phyloP scores from a whole-genome alignment of 2,888 invertebrate genomes.

The Brenthis hecate region DNA sequence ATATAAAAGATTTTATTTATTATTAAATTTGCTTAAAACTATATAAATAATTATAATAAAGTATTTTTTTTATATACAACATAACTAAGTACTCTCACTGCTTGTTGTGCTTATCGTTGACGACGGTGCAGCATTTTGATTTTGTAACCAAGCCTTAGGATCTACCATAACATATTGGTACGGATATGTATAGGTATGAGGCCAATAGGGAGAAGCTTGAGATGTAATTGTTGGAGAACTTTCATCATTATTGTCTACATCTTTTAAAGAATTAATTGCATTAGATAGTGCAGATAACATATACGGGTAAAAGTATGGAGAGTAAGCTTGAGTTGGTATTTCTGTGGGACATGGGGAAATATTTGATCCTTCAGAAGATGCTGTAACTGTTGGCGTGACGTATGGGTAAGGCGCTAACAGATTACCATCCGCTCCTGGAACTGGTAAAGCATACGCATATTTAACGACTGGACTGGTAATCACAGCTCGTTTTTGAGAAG shows the following conservation, averaged over 20 bases:
- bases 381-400: slow-evolving; percentile 46
- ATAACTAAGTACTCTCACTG: slow-evolving; percentile 32
- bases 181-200: slow-evolving; percentile 61
- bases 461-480: slow-evolving; percentile 55
- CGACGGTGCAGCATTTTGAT: slow-evolving; percentile 45
- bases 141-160: slow-evolving; percentile 61
- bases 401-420: slow-evolving; percentile 54
- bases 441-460: slow-evolving; percentile 60
- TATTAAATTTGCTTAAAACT: neutral
- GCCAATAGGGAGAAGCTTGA: slow-evolving; percentile 56
- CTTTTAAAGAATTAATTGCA: slow-evolving; percentile 60
- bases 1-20: neutral
- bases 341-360: slow-evolving; percentile 44
- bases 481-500: slow-evolving; percentile 59
- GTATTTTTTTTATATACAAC: slow-evolving; percentile 21
- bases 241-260: slow-evolving; percentile 54
- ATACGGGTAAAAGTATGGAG: slow-evolving; percentile 68
- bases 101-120: slow-evolving; percentile 44
- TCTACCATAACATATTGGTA: slow-evolving; percentile 70
- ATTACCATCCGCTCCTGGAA: slow-evolving; percentile 48
- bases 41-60: slow-evolving; percentile 5
- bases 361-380: slow-evolving; percentile 46
- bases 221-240: slow-evolving; percentile 45
- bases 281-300: slow-evolving; percentile 66
- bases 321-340: slow-evolving; percentile 52